phyloP scores from a whole-genome alignment of 2,113 vertebrate species.

The Tichodroma muraria region DNA sequence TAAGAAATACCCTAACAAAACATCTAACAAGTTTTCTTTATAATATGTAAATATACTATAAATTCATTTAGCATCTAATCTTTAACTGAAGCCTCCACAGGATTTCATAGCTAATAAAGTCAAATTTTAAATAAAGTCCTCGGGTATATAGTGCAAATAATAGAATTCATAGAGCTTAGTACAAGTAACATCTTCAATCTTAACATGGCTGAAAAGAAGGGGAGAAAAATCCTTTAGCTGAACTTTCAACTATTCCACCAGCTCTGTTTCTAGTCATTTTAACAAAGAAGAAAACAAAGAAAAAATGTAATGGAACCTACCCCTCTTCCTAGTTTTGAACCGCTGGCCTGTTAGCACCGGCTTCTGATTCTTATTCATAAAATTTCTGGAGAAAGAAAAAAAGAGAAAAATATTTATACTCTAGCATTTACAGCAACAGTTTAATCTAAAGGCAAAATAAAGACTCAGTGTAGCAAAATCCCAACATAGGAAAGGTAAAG shows the following conservation, averaged over 20 bases:
- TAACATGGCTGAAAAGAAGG: background rate
- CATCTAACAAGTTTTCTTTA: background rate
- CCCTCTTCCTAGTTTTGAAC: conserved; percentile 98
- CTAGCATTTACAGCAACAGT: background rate
- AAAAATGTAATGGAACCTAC: conserved; percentile 62
- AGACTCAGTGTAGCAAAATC: background rate
- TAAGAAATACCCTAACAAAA: background rate
- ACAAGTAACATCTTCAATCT: background rate
- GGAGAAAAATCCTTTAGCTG: background rate
- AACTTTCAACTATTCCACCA: background rate
- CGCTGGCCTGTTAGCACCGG: conserved; percentile 94
- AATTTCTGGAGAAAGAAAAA: conserved; percentile 77
- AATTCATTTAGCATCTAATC: background rate
- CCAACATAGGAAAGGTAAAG: background rate
- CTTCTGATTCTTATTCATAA: conserved; percentile 99
- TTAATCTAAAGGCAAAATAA: background rate
- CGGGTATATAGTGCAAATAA: background rate
- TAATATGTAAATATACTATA: background rate
- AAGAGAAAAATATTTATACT: background rate
- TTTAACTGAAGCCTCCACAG: background rate
- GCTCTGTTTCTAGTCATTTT: background rate
- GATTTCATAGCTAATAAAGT: background rate
- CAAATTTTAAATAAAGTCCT: background rate
- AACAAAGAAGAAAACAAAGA: background rate
- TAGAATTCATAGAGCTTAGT: background rate